Evolutionary conservation across 2,113 vertebrate genomes (phyloP).

Genomic region (Sprattus sprattus): DNA sequence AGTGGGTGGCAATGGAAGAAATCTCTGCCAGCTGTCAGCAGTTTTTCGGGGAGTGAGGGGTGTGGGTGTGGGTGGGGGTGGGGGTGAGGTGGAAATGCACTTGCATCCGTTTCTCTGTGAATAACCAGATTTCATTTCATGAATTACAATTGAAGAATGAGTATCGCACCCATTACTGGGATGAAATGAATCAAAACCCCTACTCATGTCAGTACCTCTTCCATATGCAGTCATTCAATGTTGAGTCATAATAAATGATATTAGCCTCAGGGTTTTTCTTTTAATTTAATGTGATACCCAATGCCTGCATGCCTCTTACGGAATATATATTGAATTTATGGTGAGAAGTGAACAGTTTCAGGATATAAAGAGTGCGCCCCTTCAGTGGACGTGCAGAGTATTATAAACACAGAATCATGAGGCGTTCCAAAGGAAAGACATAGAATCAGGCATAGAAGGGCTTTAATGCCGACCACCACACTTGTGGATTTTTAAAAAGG

Average conservation of each 20-base stretch:
- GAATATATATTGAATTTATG: constrained; percentile 13
- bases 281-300: constrained; percentile 2
- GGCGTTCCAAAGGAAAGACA: background rate
- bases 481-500: background rate
- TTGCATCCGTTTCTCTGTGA: constrained; percentile 31
- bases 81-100: constrained; percentile 24
- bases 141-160: constrained; percentile 38
- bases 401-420: background rate
- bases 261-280: constrained; percentile 13
- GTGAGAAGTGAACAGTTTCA: background rate
- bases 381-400: background rate
- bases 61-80: background rate
- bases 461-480: background rate
- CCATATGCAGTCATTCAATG: constrained; percentile 17
- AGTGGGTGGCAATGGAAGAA: constrained; percentile 50
- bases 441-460: background rate
- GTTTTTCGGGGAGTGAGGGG: constrained; percentile 50
- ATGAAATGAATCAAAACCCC: background rate
- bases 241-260: constrained; percentile 17
- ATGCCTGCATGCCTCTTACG: background rate
- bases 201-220: constrained; percentile 1
- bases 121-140: constrained; percentile 31
- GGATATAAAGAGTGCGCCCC: constrained; percentile 2
- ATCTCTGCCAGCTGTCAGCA: constrained; percentile 59
- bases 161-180: background rate